Evolutionary conservation across 1,140 invertebrate species (phyloP), one percentile per base, ranked within the genome.

Genomic region (Neomicropteryx cornuta): DNA sequence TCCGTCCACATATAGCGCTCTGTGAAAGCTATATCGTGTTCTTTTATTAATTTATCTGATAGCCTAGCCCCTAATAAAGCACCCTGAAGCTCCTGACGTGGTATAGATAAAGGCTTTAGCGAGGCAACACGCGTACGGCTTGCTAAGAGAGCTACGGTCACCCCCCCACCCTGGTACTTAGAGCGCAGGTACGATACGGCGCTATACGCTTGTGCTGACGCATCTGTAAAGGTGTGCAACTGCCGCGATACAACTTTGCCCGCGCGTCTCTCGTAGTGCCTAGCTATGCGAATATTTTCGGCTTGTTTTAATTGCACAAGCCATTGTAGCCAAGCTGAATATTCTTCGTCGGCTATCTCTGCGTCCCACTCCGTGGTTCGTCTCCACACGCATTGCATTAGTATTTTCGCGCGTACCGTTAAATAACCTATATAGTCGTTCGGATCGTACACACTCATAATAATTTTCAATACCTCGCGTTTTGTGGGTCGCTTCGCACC

Each of bases 391-490:
- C 43, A 41, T 41, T 57, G 53, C 27, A 54, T 38, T 3, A 59
- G 29, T 5, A 55, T 42, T 38, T 56, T 55, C 1, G 40, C 39
- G 17, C 33, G 37, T 8, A 57, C 38, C 3, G 39, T 49, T 3
- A 52, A 32, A 11, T 51, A 49, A 5, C 43, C 33, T 2, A 55
- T 17, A 14, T 52, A 42, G 10, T 51, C 53, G 6, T 58, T 33
- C 5, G 56, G 55, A 35, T 60, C 53, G 23, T 45, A 62, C 3
- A 56, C 29, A 3, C 47, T 45, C 45, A 51, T 49, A 8, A 45
- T 23, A 3, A 47, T 19, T 8, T 38, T 20, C 4, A 49, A 28
- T 8, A 51, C 33, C 35, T 49, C 31, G 2, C 47, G 21, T 37
- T 49, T 50, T 6, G 48, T 48, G 0, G 46, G 48, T 2, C 37